Evolutionary conservation across 2,888 invertebrate species (phyloP), one percentile per base, ranked within the genome.

Genomic region (Eupithecia inturbata): DNA sequence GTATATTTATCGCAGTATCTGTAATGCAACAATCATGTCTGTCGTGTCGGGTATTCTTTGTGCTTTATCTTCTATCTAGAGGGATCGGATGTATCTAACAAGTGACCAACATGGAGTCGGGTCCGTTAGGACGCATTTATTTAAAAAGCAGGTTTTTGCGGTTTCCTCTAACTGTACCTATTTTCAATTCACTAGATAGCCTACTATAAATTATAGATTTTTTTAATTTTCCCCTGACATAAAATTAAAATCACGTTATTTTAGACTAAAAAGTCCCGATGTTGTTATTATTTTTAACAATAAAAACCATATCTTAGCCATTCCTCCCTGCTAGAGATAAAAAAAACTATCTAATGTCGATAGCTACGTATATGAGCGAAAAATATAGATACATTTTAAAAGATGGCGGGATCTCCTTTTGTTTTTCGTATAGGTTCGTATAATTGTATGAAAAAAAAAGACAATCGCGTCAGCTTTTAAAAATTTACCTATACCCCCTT

Each of bases 91-190:
- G 71, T 73, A 77, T 80, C 82, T 82, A 81, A 83, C 81, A 82
- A 79, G 74, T 80, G 82, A 82, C 87, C 81, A 85, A 88, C 86
- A 88, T 89, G 85, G 89, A 84, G 86, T 78, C 78, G 79, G 53
- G 84, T 79, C 92, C 92, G 92, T 93, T 92, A 74, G 57, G 53
- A 14, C 49, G 60, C 57, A 28, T 64, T 68, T 53, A 70, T 49
- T n/a, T 67, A 70, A n/a, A 39, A 73, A 73, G 67, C 70, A n/a
- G 60, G 36, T 70, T 64, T 28, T 22, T 36, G 39, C 22, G 39
- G 22, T 66, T 36, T 39, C 22, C 9, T 39, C 22, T 66, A 33
- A 33, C 33, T 64, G 33, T 33, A 36, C 3, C 63, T n/a, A 64
- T 64, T 64, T 36, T 64, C n/a, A 33, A 33, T 64, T 64, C 3